Percentiles rank a stretch among this genome's conserved stretches.
These are phyloP conservation scores for Sapayoa aenigma DNA, from an alignment of 2,113 vertebrate genomes.

Conservation along the genomic window DNA sequence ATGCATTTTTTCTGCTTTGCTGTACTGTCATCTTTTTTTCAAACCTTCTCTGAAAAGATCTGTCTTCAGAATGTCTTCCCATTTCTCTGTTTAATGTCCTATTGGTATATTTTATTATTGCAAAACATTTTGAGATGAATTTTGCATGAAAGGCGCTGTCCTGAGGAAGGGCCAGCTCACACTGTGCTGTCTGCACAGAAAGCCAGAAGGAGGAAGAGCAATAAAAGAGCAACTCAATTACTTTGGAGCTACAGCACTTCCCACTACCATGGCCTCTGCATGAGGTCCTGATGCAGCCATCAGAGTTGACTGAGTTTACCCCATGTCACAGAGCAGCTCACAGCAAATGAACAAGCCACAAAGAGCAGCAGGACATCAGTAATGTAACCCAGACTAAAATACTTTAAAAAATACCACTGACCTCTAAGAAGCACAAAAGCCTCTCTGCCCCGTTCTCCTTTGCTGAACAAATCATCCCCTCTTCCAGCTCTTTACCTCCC, in stretches of 20 bases:
- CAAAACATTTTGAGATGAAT: background rate
- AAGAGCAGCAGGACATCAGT: background rate
- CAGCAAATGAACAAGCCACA: background rate
- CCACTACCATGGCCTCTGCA: background rate
- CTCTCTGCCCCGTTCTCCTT: background rate
- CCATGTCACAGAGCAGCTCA: background rate
- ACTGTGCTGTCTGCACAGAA: background rate
- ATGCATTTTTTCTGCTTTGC: background rate
- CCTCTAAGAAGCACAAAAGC: background rate
- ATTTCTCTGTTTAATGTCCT: background rate
- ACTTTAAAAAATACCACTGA: background rate
- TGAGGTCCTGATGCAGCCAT: background rate
- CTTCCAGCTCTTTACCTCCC: background rate
- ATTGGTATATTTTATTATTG: background rate
- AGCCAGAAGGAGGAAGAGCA: background rate
- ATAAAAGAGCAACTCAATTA: slow-evolving; percentile 24
- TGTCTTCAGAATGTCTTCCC: too few relatives aligned
- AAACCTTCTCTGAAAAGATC: background rate
- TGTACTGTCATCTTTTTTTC: background rate
- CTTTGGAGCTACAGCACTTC: background rate
- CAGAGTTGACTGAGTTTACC: background rate
- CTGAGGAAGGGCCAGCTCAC: background rate
- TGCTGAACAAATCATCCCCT: background rate
- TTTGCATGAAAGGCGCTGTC: slow-evolving; percentile 10
- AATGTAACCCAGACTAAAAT: slow-evolving; percentile 4